phyloP scores from a whole-genome alignment of 2,888 invertebrate genomes.

The Sturmia bella region DNA sequence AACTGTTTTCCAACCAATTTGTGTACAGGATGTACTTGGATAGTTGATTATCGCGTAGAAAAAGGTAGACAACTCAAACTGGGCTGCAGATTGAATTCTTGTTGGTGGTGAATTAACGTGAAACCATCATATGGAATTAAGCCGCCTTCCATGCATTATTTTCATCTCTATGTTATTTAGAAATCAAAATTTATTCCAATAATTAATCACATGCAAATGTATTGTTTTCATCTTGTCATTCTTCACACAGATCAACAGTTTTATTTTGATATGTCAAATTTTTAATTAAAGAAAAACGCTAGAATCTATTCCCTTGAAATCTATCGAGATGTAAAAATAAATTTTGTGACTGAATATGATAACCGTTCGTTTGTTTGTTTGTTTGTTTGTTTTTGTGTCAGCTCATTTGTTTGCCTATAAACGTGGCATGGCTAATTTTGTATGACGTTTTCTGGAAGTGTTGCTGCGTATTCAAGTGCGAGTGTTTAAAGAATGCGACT shows the following conservation, averaged over 20 bases:
- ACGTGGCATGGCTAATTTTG: slow-evolving; percentile 66
- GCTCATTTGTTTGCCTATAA: slow-evolving; percentile 31
- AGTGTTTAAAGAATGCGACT: slow-evolving; percentile 19
- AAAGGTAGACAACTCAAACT: too few species aligned
- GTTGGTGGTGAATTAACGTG: neutral
- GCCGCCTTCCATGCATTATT: too few species aligned
- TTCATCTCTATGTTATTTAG: neutral
- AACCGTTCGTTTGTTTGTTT: slow-evolving; percentile 32
- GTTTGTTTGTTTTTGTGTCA: neutral
- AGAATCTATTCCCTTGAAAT: slow-evolving; percentile 46
- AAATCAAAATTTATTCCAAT: neutral
- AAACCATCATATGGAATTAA: too few species aligned
- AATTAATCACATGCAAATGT: slow-evolving; percentile 41
- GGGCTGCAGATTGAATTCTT: too few species aligned
- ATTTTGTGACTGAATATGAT: slow-evolving; percentile 36
- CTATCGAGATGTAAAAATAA: slow-evolving; percentile 49
- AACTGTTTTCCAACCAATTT: too few species aligned
- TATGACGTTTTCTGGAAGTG: slow-evolving; percentile 62
- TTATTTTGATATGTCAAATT: slow-evolving; percentile 6
- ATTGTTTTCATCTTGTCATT: slow-evolving; percentile 13
- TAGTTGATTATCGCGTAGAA: too few species aligned
- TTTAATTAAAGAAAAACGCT: slow-evolving; percentile 35
- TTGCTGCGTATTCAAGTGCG: slow-evolving; percentile 48
- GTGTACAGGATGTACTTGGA: too few species aligned
- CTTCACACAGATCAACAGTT: slow-evolving; percentile 28